These are phyloP conservation scores for Orgyia antiqua DNA, from an alignment of 2,888 invertebrate genomes.

Conservation along the genomic window DNA sequence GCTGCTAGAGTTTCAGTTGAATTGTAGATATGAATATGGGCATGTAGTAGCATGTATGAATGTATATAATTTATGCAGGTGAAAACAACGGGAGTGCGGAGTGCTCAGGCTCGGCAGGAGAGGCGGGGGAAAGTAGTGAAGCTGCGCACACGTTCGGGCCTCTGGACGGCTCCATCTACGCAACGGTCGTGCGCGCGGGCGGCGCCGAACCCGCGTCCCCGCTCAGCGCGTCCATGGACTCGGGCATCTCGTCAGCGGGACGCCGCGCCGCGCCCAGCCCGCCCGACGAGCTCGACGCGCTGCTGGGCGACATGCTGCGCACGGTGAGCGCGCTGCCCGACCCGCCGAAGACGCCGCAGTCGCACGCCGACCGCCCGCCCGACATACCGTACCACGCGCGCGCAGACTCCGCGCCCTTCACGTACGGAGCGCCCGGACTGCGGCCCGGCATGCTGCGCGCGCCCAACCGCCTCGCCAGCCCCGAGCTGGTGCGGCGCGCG, in stretches of 20 bases:
- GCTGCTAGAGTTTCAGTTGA: too few relatives aligned
- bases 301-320: slow-evolving; percentile 90
- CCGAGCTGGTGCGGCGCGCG: slow-evolving; percentile 89
- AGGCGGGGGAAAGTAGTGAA: slow-evolving; percentile 64
- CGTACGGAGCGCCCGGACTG: slow-evolving; percentile 85
- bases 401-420: slow-evolving; percentile 92
- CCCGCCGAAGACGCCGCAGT: slow-evolving; percentile 59
- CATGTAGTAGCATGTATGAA: too few relatives aligned
- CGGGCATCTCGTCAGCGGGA: slow-evolving; percentile 90
- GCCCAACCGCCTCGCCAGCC: slow-evolving; percentile 88
- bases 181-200: slow-evolving; percentile 78
- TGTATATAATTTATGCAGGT: slow-evolving; percentile 68
- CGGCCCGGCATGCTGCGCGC: slow-evolving; percentile 82
- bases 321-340: slow-evolving; percentile 91
- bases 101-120: slow-evolving; percentile 66
- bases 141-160: slow-evolving; percentile 88
- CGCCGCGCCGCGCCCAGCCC: slow-evolving; percentile 75
- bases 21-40: too few relatives aligned
- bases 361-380: slow-evolving; percentile 66
- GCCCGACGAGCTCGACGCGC: slow-evolving; percentile 86
- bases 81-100: slow-evolving; percentile 76
- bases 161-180: slow-evolving; percentile 94
- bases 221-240: slow-evolving; percentile 93
- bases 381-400: slow-evolving; percentile 95
- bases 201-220: slow-evolving; percentile 80